Conservation (phyloP, 2,888 invertebrate species). For the Melinopterus prodromus region DNA sequence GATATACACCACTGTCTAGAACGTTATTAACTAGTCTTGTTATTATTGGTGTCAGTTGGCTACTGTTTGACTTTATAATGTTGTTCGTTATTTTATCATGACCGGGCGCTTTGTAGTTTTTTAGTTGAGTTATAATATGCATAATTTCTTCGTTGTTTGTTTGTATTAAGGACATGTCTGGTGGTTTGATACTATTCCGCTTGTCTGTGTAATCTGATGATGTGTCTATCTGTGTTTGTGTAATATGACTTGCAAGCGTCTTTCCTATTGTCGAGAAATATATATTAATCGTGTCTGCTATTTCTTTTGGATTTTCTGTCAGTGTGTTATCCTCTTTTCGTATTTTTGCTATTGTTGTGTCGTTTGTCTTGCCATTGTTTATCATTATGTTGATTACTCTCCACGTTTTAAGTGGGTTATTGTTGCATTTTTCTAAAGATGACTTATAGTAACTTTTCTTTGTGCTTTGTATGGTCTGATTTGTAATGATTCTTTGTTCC, state of each 20-base stretch:
- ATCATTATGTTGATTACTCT: neutral
- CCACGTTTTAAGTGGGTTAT: neutral
- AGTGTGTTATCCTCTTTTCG: neutral
- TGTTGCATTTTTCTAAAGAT: neutral
- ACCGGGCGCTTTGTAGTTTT: neutral
- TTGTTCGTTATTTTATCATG: neutral
- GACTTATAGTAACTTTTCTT: neutral
- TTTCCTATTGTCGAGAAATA: slow-evolving; percentile 15
- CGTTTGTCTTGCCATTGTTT: neutral
- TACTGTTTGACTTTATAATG: neutral
- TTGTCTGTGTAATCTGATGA: neutral
- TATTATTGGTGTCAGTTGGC: neutral
- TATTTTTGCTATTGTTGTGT: neutral
- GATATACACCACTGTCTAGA: neutral
- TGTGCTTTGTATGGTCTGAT: neutral
- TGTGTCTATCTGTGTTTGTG: neutral
- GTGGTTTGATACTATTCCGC: neutral
- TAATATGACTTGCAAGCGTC: neutral
- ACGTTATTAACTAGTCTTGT: neutral
- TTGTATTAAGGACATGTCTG: neutral
- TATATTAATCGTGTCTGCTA: slow-evolving; percentile 9
- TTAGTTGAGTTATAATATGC: neutral
- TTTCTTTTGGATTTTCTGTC: slow-evolving; percentile 15
- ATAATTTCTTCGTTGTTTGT: neutral
- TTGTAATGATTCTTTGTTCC: neutral